Evolutionary conservation across 1,140 invertebrate genomes (phyloP).

Genomic region (Achatina immaculata): DNA sequence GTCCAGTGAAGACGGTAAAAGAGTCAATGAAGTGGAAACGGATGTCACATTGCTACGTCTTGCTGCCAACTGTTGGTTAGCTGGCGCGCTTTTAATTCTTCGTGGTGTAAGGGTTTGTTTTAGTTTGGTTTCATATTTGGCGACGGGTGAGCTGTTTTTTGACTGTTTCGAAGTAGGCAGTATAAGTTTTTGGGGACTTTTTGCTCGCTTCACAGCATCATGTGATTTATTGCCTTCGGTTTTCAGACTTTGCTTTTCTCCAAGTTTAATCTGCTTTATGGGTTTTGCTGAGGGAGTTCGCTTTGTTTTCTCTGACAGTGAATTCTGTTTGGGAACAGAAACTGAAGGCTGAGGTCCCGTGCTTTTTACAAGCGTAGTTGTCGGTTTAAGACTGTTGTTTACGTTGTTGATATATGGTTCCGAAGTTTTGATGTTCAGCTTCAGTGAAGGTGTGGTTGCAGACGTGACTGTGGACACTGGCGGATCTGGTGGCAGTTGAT

Average conservation of each 20-base stretch:
- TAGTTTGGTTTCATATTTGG: background rate
- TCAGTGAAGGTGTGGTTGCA: background rate
- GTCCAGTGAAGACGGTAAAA: slow-evolving; percentile 4
- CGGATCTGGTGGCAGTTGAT: background rate
- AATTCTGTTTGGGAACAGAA: background rate
- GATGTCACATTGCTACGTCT: background rate
- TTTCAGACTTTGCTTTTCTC: background rate
- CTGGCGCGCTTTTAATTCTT: slow-evolving; percentile 8
- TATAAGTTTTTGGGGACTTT: background rate
- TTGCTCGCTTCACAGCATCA: background rate
- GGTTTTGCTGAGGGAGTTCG: background rate
- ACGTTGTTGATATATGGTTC: background rate
- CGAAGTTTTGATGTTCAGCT: background rate
- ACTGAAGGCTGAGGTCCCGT: background rate
- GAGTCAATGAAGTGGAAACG: slow-evolving; percentile 9
- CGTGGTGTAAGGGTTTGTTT: background rate
- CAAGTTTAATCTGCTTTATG: background rate
- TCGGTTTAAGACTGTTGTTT: background rate
- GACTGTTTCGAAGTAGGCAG: background rate
- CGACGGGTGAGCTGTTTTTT: background rate
- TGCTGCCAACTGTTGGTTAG: background rate
- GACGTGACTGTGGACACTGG: background rate
- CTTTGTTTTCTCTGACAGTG: background rate
- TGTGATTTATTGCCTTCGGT: background rate
- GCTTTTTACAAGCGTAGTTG: background rate